These are phyloP conservation scores for Drosophila quadrilineata DNA, from an alignment of 1,140 invertebrate species.

Conservation along the genomic window DNA sequence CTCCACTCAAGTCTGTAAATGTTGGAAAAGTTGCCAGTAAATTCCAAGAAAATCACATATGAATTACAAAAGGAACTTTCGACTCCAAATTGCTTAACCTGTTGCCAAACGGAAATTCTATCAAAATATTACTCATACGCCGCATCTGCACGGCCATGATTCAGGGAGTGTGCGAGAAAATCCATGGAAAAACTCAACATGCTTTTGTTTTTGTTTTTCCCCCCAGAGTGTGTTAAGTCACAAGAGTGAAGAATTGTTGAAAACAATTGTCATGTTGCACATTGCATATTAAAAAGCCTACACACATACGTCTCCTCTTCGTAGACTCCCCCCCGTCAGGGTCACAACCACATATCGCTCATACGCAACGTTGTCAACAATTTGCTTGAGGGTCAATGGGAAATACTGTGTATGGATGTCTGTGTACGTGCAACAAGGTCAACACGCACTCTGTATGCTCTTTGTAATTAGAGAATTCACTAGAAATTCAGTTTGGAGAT, in stretches of 20 bases:
- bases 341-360: conserved; percentile 26
- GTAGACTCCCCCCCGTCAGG: conserved; percentile 3
- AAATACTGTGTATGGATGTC: not conserved
- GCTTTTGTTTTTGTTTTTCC: too few species aligned
- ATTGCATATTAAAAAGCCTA: conserved; percentile 21
- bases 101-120: not conserved
- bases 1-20: too few species aligned
- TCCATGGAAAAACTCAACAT: too few species aligned
- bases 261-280: conserved; percentile 1
- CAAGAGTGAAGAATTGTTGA: not conserved
- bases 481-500: not conserved
- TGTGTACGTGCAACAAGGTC: conserved; percentile 17
- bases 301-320: not conserved
- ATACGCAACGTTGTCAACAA: conserved; percentile 43
- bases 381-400: conserved; percentile 42
- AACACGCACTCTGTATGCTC: not conserved
- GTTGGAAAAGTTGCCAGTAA: not conserved
- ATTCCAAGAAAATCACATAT: not conserved
- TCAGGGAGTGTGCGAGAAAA: too few species aligned
- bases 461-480: too few species aligned
- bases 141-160: too few species aligned
- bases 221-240: too few species aligned
- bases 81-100: too few species aligned
- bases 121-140: conserved; percentile 8
- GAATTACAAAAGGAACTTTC: not conserved